Evolutionary conservation across 2,797 vertebrate genomes (phyloP).

Genomic region (Botia kubotai): DNA sequence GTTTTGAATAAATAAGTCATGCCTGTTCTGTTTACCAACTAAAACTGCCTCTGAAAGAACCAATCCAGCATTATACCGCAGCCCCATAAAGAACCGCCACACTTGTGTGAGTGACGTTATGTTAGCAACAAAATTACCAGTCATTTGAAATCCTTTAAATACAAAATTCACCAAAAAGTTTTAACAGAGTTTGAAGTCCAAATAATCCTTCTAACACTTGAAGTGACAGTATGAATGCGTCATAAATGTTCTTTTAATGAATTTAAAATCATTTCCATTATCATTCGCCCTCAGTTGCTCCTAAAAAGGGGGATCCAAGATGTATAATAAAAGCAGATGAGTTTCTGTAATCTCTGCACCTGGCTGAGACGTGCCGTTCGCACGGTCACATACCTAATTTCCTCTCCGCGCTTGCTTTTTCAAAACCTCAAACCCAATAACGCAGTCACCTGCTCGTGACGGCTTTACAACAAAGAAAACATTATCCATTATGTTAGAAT

Average conservation of each 20-base stretch:
- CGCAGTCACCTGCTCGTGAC: constrained; percentile 63
- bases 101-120: neutral
- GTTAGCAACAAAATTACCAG: neutral
- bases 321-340: too few species aligned
- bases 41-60: neutral
- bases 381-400: neutral
- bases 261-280: constrained; percentile 46
- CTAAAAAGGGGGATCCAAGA: too few species aligned
- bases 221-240: constrained; percentile 8
- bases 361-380: neutral
- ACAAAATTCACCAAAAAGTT: neutral
- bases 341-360: neutral
- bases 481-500: constrained; percentile 58
- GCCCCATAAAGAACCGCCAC: neutral
- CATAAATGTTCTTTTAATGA: constrained; percentile 56
- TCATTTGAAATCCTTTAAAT: too few species aligned
- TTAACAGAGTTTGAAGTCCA: neutral
- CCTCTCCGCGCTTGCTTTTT: constrained; percentile 37
- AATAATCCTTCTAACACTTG: neutral
- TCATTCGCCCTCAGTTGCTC: constrained; percentile 4
- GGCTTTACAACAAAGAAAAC: constrained; percentile 58
- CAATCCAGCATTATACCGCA: neutral
- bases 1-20: neutral
- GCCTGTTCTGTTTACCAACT: neutral
- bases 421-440: constrained; percentile 60